Conservation (phyloP, 2,888 invertebrate genomes). For the Willowsia nigromaculata region DNA sequence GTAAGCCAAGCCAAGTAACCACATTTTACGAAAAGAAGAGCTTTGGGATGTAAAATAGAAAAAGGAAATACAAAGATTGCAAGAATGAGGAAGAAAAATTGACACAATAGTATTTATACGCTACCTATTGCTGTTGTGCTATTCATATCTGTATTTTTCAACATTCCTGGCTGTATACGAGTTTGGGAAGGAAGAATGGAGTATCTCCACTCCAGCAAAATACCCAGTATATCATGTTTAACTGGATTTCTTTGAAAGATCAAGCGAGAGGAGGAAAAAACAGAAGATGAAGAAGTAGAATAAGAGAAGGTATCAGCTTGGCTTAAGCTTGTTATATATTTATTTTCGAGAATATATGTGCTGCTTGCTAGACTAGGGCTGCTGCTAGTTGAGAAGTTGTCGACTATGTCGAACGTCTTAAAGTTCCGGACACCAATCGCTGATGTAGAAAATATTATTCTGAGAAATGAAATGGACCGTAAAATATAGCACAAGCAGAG, state of each 20-base stretch:
- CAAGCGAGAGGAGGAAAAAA: slow-evolving; percentile 22
- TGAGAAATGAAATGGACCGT: slow-evolving; percentile 75
- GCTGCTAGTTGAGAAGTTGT: slow-evolving; percentile 54
- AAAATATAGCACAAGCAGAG: slow-evolving; percentile 73
- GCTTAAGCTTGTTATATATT: slow-evolving; percentile 60
- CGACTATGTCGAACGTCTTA: slow-evolving; percentile 70
- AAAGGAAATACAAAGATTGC: not conserved
- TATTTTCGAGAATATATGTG: not conserved
- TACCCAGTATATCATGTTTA: slow-evolving; percentile 56
- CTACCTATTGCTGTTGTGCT: slow-evolving; percentile 12
- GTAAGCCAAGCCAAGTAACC: not conserved
- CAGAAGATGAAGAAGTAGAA: slow-evolving; percentile 7
- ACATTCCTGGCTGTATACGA: not conserved
- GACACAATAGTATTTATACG: slow-evolving; percentile 59
- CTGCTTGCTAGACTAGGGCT: not conserved
- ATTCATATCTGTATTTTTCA: not conserved
- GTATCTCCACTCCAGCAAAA: slow-evolving; percentile 4
- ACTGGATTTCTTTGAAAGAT: slow-evolving; percentile 53
- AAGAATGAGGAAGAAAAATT: slow-evolving; percentile 3
- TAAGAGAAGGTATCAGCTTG: slow-evolving; percentile 59
- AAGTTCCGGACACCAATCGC: slow-evolving; percentile 71
- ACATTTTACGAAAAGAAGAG: slow-evolving; percentile 16
- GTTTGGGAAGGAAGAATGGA: not conserved
- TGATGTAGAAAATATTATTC: slow-evolving; percentile 75
- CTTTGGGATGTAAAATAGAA: not conserved